Evolutionary conservation across 1,140 invertebrate species (phyloP), one percentile per base, ranked within the genome.

Genomic region (Gonioctena quinquepunctata): DNA sequence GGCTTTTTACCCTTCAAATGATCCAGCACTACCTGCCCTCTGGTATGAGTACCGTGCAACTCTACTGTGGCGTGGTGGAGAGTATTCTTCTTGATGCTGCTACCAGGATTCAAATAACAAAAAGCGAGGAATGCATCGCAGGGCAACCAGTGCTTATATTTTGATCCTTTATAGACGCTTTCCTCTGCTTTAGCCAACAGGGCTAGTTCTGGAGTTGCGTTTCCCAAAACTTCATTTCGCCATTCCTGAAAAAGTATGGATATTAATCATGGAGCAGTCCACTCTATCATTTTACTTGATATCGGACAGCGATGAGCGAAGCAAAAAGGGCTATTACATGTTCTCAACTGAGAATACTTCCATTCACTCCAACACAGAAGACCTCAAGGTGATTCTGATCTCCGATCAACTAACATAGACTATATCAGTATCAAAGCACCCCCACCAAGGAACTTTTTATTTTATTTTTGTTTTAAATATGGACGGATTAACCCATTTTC

Each of bases 21-120:
- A 83, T 90, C 88, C 23, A 90, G 77, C 0, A 89, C 85, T 69
- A 89, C 84, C 79, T 89, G 86, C 1, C 89, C 90, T 75, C 89
- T 83, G 1, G 89, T 89, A 68, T 82, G 83, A 7, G 71, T 73
- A n/a, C 88, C 88, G 54, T 76, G 72, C 5, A 90, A 79, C 74
- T 90, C 89, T 2, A 90, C 86, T 18, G 86, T 85, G 2, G 84
- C 86, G 70, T 88, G 83, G 78, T 84, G 83, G 3, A 73, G 69
- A 7, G 71, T 78, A 25, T 22, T 16, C 21, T 65, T 65, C n/a
- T 4, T 18, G 22, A 84, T 77, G 13, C 84, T 72, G 7, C 67
- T 66, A 1, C 81, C 23, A 1, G 85, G 86, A 71, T 83, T 79
- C 2, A 91, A 70, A 52, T 87, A 80, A 19, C 83, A 83, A 42